phyloP scores from a whole-genome alignment of 2,797 vertebrate genomes.

The Gymnothorax javanicus region DNA sequence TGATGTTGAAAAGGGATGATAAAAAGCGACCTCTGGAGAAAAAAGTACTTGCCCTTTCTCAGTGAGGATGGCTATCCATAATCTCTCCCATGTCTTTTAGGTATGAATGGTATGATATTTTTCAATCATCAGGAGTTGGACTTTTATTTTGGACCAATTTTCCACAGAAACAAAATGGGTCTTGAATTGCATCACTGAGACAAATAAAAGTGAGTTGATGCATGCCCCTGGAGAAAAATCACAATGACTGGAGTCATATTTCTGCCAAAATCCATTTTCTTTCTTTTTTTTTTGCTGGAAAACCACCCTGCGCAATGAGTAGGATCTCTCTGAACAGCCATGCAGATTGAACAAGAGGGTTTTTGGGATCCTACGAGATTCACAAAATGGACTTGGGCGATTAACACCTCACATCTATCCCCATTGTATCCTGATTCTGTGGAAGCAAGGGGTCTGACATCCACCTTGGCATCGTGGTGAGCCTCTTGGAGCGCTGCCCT shows the following conservation, averaged over 20 bases:
- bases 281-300: neutral
- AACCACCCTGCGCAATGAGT: neutral
- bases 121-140: neutral
- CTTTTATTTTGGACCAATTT: neutral
- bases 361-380: neutral
- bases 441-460: slow-evolving; percentile 52
- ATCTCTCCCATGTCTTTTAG: neutral
- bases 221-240: slow-evolving; percentile 9
- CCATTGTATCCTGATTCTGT: slow-evolving; percentile 51
- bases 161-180: neutral
- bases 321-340: slow-evolving; percentile 9
- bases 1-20: neutral
- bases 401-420: slow-evolving; percentile 43
- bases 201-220: neutral
- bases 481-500: slow-evolving; percentile 46
- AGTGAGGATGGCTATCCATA: neutral
- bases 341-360: neutral
- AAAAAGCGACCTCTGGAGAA: neutral
- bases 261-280: neutral
- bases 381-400: slow-evolving; percentile 47
- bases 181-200: neutral
- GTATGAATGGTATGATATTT: neutral
- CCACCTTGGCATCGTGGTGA: slow-evolving; percentile 53
- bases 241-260: slow-evolving; percentile 12
- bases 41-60: neutral